Base-by-base conservation (phyloP, 2,888 invertebrate species). In the Tenthredo distinguenda region DNA sequence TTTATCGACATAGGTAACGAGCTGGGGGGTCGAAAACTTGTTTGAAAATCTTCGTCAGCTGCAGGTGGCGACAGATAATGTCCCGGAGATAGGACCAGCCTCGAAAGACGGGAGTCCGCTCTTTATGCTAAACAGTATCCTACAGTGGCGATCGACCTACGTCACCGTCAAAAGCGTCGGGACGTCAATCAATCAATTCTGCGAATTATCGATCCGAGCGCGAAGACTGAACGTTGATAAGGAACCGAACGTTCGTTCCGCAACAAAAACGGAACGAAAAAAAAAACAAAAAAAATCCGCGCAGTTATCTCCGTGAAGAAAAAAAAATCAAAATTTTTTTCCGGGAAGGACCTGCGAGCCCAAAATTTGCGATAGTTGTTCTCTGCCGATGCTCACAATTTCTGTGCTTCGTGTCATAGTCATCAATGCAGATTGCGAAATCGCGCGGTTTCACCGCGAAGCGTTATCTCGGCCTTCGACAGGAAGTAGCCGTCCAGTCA, bases 131-230 rank as follows among this genome's bases (percentile, higher is more conserved):
- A 81, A 62, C 81, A 81, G 81, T 18, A 58, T 58, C 62, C 40
- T 31, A 21, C 40, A 62, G 55, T 31, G 77, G 34, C 55, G 34
- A 50, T 55, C 62, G 34, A 50, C 77, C 62, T 62, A 37, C 40
- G 43, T 77, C 77, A 77, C 26, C 50, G 77, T 77, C 77, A 55
- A 34, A 79, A 79, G 18, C 58, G 55, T 55, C 79, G n/a, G 40
- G n/a, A 62, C 81, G 62, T 81, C 81, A 21, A 81, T 81, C 81
- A 58, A 81, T 81, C 81, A 81, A 65, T 81, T 62, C 15, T 31
- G 26, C 26, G 40, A 62, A 65, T 81, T 81, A 81, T 81, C 81
- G 81, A 62, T 62, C 62, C 4, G 31, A 74, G 10, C 43, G 5
- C 26, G 1, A 43, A 40, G 74, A 74, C 43, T n/a, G 55, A 12